Conservation (phyloP, 92 coral and sea anemone genomes). For the Porites lobata region DNA sequence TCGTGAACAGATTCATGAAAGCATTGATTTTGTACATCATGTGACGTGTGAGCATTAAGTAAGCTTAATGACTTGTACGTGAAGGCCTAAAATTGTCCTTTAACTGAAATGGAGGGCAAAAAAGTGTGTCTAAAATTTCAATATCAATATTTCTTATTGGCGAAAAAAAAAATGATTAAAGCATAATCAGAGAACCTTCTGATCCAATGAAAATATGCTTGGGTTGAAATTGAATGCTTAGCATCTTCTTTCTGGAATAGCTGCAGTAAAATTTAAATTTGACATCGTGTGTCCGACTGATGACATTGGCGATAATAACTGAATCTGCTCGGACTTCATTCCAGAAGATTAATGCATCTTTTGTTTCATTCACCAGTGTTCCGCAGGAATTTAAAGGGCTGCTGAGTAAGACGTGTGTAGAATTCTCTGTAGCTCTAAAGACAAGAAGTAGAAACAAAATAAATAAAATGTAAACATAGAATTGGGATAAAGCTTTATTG, state of each 20-base stretch:
- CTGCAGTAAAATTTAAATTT: slow-evolving; percentile 46
- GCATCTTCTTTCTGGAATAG: slow-evolving; percentile 40
- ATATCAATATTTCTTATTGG: too few species aligned
- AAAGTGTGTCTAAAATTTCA: too few species aligned
- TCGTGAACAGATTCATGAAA: too few species aligned
- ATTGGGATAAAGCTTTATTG: too few species aligned
- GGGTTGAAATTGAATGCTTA: slow-evolving; percentile 43
- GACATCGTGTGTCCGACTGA: slow-evolving; percentile 18
- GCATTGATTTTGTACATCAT: too few species aligned
- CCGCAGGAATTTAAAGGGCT: slow-evolving; percentile 40
- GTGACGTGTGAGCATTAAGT: too few species aligned
- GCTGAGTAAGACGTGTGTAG: slow-evolving; percentile 32
- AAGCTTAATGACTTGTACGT: too few species aligned
- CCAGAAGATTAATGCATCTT: slow-evolving; percentile 26
- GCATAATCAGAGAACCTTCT: background rate
- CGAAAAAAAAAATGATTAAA: too few species aligned
- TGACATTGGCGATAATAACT: background rate
- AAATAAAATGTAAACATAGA: too few species aligned
- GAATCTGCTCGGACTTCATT: slow-evolving; percentile 6
- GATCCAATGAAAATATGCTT: slow-evolving; percentile 25
- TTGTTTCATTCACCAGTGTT: slow-evolving; percentile 36
- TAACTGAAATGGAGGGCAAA: too few species aligned
- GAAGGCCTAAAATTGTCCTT: too few species aligned
- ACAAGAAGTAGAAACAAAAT: background rate
- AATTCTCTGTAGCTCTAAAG: slow-evolving; percentile 29